A percentile compares a stretch with the other conserved stretches of the same genome.
phyloP scores from a whole-genome alignment of 1,140 invertebrate genomes.

The Drosophila leontia region DNA sequence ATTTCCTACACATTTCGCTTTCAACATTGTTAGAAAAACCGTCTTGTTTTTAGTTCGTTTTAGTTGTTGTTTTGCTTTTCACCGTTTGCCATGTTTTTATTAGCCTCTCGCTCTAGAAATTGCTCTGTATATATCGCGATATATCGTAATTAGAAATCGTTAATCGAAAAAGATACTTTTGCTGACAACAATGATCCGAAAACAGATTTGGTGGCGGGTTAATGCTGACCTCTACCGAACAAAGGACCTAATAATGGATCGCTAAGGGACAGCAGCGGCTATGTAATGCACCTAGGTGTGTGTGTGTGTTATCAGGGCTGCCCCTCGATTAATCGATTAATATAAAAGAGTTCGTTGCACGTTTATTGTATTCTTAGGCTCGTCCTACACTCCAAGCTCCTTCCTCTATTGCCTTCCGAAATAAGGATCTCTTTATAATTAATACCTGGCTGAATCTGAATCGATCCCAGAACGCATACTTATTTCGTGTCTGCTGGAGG shows the following conservation, averaged over 20 bases:
- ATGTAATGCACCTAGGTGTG: constrained; percentile 67
- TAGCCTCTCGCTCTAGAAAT: constrained; percentile 57
- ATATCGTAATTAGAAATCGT: constrained; percentile 26
- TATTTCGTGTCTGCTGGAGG: constrained; percentile 25
- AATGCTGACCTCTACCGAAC: constrained; percentile 1
- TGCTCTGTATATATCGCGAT: constrained; percentile 41
- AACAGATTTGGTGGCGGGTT: constrained; percentile 41
- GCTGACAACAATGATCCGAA: constrained; percentile 73
- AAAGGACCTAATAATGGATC: constrained; percentile 26
- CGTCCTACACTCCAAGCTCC: constrained; percentile 6
- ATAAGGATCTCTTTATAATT: constrained; percentile 23
- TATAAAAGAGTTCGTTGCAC: constrained; percentile 78
- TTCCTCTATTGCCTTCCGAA: constrained; percentile 15
- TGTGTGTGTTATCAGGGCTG: constrained; percentile 38
- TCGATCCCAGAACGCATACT: constrained; percentile 23
- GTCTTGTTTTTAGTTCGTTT: constrained; percentile 36
- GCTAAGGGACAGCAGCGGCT: constrained; percentile 25
- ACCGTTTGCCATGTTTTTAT: constrained; percentile 76
- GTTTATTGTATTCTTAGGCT: constrained; percentile 74
- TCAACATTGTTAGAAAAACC: constrained; percentile 55
- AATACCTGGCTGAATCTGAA: constrained; percentile 16
- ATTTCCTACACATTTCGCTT: constrained; percentile 59
- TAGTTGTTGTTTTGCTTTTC: constrained; percentile 60
- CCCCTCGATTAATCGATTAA: constrained; percentile 34
- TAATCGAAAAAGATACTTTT: constrained; percentile 51